These are phyloP conservation scores for Campaea margaritaria DNA, from an alignment of 2,888 invertebrate species.

Conservation along the genomic window DNA sequence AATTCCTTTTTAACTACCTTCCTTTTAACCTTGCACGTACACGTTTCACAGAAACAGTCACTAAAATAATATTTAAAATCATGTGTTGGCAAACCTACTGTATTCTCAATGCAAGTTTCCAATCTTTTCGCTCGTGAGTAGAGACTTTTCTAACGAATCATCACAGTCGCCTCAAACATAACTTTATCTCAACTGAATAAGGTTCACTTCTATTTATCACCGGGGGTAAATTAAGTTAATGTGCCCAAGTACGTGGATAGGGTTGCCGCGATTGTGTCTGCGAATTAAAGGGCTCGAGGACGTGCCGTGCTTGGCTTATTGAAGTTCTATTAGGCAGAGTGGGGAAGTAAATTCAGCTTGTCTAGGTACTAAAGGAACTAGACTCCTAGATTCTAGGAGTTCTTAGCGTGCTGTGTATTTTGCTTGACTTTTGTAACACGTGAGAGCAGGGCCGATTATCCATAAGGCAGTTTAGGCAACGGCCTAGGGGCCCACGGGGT, in stretches of 20 bases:
- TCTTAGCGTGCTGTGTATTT: background rate
- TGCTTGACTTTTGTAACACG: background rate
- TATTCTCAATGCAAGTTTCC: background rate
- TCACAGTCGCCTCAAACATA: background rate
- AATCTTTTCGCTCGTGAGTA: background rate
- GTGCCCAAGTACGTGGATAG: constrained; percentile 5
- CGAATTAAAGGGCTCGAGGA: constrained; percentile 6
- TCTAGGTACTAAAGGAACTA: background rate
- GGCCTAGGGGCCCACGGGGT: no score
- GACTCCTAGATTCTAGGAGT: no score
- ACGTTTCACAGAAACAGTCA: no score
- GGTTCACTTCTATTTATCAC: background rate
- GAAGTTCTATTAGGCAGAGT: constrained; percentile 6
- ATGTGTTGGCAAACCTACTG: no score
- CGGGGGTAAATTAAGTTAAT: constrained; percentile 12
- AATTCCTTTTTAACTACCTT: no score
- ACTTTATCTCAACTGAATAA: background rate
- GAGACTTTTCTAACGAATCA: background rate
- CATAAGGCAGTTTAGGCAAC: no score
- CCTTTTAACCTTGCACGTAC: no score
- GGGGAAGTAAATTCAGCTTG: constrained; percentile 7
- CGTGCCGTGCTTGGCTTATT: no score
- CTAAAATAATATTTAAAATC: no score
- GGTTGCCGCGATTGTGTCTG: constrained; percentile 18
- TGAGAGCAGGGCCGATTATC: no score